Conservation (phyloP, 2,113 vertebrate genomes). For the Excalfactoria chinensis region DNA sequence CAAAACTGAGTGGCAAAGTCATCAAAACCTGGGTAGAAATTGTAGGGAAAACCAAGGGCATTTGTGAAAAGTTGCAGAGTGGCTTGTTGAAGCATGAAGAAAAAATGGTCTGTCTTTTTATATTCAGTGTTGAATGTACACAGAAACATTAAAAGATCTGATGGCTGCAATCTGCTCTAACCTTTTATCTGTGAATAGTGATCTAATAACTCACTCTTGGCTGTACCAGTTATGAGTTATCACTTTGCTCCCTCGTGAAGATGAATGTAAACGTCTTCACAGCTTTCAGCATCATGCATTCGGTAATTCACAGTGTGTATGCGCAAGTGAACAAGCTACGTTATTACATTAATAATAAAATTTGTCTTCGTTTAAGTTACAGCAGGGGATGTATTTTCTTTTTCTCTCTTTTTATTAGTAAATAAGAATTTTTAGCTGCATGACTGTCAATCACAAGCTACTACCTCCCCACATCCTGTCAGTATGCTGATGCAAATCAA, state of each 20-base stretch:
- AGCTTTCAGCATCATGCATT: background rate
- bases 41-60: background rate
- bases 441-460: background rate
- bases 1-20: background rate
- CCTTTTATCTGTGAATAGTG: constrained; percentile 65
- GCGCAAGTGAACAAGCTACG: constrained; percentile 34
- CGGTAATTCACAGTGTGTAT: constrained; percentile 3
- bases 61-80: background rate
- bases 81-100: background rate
- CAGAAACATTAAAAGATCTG: constrained; percentile 44
- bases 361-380: constrained; percentile 24
- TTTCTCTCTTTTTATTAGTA: constrained; percentile 34
- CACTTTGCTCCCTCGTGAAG: constrained; percentile 33
- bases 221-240: constrained; percentile 24
- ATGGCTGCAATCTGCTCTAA: constrained; percentile 56
- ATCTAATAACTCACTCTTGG: constrained; percentile 63
- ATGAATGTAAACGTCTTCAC: constrained; percentile 57
- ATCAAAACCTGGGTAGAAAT: background rate
- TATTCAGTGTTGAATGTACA: background rate
- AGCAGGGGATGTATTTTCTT: constrained; percentile 33
- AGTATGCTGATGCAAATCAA: constrained; percentile 4
- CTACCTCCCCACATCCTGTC: background rate
- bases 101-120: constrained; percentile 8
- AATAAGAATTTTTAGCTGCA: background rate
- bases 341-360: constrained; percentile 63